Conservation (phyloP, 2,888 invertebrate species). For the Myopa tessellatipennis region DNA sequence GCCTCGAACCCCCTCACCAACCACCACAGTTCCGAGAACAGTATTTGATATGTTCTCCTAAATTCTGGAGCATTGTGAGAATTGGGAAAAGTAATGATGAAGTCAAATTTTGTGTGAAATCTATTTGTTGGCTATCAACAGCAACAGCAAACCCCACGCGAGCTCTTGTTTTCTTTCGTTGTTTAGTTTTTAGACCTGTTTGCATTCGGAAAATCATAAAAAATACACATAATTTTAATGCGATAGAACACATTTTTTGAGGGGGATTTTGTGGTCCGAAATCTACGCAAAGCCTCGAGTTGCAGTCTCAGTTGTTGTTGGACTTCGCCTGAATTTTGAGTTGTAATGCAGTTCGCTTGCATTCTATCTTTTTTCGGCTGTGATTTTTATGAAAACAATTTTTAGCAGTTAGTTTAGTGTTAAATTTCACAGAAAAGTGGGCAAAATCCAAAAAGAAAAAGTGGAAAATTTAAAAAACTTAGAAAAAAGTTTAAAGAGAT, state of each 20-base stretch:
- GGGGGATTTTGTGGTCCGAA: conserved; percentile 27
- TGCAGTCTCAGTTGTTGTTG: conserved; percentile 31
- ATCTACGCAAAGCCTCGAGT: conserved; percentile 24
- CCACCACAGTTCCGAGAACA: too few species aligned
- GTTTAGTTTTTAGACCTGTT: neutral
- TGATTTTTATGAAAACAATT: neutral
- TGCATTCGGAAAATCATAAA: neutral
- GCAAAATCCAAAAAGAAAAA: neutral
- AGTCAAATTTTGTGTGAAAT: neutral
- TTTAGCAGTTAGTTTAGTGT: neutral
- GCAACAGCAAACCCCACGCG: conserved; percentile 22
- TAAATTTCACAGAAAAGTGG: neutral
- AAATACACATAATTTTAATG: conserved; percentile 14
- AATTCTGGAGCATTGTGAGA: neutral
- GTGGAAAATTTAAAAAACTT: neutral
- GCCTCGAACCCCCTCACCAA: too few species aligned
- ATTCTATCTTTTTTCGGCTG: neutral
- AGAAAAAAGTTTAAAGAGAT: neutral
- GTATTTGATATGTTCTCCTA: too few species aligned
- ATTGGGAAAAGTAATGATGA: neutral
- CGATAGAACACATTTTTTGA: conserved; percentile 17
- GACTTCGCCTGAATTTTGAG: conserved; percentile 30
- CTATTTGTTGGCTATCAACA: conserved; percentile 22
- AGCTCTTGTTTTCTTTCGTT: neutral
- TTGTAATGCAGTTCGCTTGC: conserved; percentile 15